Conservation (phyloP, 2,797 vertebrate species). For the Ibycter americanus region DNA sequence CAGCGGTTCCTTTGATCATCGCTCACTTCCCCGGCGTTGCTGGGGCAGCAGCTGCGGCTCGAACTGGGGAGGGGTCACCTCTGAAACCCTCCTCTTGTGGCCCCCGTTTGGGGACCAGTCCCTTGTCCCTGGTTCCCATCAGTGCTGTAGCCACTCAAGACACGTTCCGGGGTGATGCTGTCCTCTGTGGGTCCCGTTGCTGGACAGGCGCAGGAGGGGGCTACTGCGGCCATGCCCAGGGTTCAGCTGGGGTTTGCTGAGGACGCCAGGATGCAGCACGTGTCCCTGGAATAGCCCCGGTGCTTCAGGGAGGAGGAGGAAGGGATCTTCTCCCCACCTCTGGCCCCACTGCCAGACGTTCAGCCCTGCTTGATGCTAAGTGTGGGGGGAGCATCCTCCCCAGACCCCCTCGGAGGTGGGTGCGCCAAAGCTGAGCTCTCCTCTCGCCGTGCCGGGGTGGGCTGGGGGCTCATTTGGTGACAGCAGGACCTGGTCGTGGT, state of each 20-base stretch:
- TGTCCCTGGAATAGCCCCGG: background rate
- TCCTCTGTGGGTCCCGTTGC: background rate
- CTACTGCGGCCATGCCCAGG: accelerated
- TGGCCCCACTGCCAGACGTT: background rate
- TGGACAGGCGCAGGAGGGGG: background rate
- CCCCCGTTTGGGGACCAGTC: background rate
- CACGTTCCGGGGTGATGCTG: accelerated
- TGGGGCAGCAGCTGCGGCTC: accelerated
- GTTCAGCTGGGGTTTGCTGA: background rate
- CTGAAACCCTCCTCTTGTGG: background rate
- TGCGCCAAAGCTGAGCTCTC: background rate
- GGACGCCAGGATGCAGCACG: accelerated
- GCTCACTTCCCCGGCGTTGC: accelerated
- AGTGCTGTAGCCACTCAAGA: accelerated
- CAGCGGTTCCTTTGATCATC: background rate
- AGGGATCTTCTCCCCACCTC: background rate
- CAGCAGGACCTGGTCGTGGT: accelerated
- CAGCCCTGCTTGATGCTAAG: background rate
- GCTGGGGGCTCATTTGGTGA: background rate
- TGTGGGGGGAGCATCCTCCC: background rate
- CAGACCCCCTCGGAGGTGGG: accelerated
- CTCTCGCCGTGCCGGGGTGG: accelerated
- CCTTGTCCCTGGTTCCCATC: background rate
- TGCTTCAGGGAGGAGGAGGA: background rate
- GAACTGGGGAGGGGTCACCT: background rate